Evolutionary conservation across 2,888 invertebrate species (phyloP).

Genomic region (Heliconius sara): DNA sequence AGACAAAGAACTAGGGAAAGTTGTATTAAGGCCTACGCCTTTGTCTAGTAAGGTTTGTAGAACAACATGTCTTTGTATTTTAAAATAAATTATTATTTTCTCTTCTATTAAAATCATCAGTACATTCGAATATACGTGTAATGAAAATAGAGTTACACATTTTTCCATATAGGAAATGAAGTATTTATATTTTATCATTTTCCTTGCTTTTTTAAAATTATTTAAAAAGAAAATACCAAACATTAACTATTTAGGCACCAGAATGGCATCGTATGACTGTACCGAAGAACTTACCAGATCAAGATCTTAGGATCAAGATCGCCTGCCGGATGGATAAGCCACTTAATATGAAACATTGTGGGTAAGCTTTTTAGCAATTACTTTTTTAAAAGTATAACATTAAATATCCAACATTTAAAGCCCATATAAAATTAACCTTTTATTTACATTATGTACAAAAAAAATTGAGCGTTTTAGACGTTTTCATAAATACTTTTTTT

Average conservation of each 20-base stretch:
- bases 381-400: not conserved
- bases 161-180: not conserved
- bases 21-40: slow-evolving; percentile 93
- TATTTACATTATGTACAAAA: not conserved
- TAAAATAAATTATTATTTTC: not conserved
- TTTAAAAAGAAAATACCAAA: not conserved
- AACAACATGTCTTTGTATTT: not conserved
- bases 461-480: no score
- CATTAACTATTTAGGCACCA: slow-evolving; percentile 85
- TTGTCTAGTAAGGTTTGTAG: slow-evolving; percentile 90
- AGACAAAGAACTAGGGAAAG: slow-evolving; percentile 99
- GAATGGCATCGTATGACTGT: slow-evolving; percentile 99
- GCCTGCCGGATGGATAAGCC: slow-evolving; percentile 99
- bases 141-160: not conserved
- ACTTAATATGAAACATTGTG: slow-evolving; percentile 99
- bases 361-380: slow-evolving; percentile 80
- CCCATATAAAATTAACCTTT: no score
- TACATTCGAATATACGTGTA: not conserved
- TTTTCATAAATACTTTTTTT: not conserved
- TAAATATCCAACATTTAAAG: no score
- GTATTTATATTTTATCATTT: not conserved
- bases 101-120: no score
- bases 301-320: slow-evolving; percentile 97
- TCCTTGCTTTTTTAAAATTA: not conserved
- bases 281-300: slow-evolving; percentile 97